A percentile compares a stretch with the other conserved stretches of the same genome.
These are phyloP conservation scores for Apis florea DNA, from an alignment of 1,140 invertebrate species.

Conservation along the genomic window DNA sequence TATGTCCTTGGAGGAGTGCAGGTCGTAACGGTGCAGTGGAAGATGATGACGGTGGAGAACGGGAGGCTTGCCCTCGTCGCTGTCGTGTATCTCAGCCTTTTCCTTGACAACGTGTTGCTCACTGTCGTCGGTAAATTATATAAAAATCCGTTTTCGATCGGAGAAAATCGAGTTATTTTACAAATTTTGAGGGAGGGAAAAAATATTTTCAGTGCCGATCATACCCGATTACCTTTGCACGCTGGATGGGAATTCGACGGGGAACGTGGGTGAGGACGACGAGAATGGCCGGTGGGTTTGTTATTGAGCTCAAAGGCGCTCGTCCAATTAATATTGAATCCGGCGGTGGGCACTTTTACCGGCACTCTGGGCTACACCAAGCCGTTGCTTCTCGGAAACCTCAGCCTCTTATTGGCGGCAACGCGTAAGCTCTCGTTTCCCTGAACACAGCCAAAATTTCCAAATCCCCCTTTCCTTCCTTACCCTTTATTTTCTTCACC, in stretches of 20 bases:
- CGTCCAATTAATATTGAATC: conserved; percentile 92
- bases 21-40: no score
- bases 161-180: no score
- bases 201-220: conserved; percentile 87
- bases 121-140: conserved; percentile 88
- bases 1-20: conserved; percentile 12
- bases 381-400: conserved; percentile 91
- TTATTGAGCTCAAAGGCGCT: conserved; percentile 93
- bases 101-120: conserved; percentile 88
- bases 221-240: conserved; percentile 90
- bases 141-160: no score
- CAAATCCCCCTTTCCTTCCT: no score
- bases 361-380: conserved; percentile 87
- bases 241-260: conserved; percentile 79
- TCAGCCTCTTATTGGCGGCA: conserved; percentile 90
- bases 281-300: conserved; percentile 90
- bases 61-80: conserved; percentile 78
- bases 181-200: not conserved
- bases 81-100: conserved; percentile 85
- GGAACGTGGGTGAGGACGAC: conserved; percentile 74
- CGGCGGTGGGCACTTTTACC: conserved; percentile 88
- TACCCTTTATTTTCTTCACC: no score
- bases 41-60: conserved; percentile 45
- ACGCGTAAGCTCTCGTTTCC: conserved; percentile 88
- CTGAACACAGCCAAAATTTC: no score